phyloP scores from a whole-genome alignment of 2,797 vertebrate species.

The Acridotheres tristis region DNA sequence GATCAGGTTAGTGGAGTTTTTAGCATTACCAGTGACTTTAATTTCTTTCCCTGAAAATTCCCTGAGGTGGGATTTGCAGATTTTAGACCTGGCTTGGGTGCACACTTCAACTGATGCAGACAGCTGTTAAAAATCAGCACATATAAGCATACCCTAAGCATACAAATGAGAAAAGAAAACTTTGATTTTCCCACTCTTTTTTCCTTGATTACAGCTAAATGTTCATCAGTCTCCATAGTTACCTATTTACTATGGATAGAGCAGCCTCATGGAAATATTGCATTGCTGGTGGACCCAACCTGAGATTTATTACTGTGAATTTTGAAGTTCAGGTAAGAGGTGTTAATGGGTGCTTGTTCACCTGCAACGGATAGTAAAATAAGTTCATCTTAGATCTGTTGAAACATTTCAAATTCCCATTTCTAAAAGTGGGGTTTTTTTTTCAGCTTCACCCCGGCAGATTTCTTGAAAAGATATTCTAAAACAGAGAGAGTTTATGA shows the following conservation, averaged over 20 bases:
- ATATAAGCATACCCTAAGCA: neutral
- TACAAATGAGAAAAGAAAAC: conserved; percentile 4
- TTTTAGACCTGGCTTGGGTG: neutral
- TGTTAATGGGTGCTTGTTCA: neutral
- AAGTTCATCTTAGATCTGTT: neutral
- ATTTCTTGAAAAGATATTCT: neutral
- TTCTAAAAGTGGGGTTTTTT: neutral
- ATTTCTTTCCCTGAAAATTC: neutral
- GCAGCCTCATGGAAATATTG: neutral
- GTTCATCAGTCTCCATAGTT: neutral
- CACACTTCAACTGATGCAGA: neutral
- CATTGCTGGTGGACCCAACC: neutral
- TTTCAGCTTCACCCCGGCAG: neutral
- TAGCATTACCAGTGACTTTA: neutral
- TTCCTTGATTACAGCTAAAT: neutral
- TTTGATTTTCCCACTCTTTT: neutral
- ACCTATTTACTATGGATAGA: neutral
- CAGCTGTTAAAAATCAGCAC: conserved; percentile 7
- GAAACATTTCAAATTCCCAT: neutral
- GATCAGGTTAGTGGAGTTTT: neutral
- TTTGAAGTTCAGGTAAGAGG: neutral
- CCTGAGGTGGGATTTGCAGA: neutral
- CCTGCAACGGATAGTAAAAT: neutral
- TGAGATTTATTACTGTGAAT: neutral
- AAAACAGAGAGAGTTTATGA: neutral